Percentiles rank a stretch among this genome's conserved stretches.
Conservation (phyloP, 1,140 invertebrate genomes). For the Caenorhabditis tropicalis region DNA sequence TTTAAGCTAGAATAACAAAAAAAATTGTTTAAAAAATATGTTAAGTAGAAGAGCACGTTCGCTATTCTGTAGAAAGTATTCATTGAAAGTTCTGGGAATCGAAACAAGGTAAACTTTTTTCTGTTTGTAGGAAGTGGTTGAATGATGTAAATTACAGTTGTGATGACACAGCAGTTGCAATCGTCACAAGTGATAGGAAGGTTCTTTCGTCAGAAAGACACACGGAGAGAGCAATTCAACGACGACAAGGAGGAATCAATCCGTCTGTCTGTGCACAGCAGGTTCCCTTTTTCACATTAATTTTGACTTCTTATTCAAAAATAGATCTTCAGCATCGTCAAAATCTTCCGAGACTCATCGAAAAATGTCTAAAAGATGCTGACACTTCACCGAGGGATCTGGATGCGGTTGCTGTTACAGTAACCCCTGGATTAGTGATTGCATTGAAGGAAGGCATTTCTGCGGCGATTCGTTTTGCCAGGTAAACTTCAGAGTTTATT, state of each 20-base stretch:
- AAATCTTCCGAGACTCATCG: slow-evolving; percentile 22
- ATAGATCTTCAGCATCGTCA: slow-evolving; percentile 48
- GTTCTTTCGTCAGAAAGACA: background rate
- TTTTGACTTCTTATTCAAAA: no score
- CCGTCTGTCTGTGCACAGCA: slow-evolving; percentile 13
- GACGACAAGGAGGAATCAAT: slow-evolving; percentile 35
- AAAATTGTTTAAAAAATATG: background rate
- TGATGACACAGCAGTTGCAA: slow-evolving; percentile 40
- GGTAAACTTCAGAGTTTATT: background rate
- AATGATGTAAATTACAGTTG: slow-evolving; percentile 19
- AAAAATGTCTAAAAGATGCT: slow-evolving; percentile 30
- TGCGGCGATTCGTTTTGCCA: slow-evolving; percentile 17
- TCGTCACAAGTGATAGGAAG: background rate
- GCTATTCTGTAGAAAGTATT: background rate
- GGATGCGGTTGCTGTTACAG: slow-evolving; percentile 46
- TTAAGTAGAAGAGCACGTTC: background rate
- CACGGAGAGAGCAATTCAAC: slow-evolving; percentile 28
- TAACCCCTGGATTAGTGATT: slow-evolving; percentile 49
- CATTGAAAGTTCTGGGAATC: slow-evolving; percentile 26
- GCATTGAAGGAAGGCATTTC: slow-evolving; percentile 49
- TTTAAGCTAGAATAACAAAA: background rate
- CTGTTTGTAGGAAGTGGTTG: background rate
- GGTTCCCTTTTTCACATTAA: no score
- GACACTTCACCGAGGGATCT: background rate
- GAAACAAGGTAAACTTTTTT: slow-evolving; percentile 18